Evolutionary conservation across 1,140 invertebrate genomes (phyloP).

Genomic region (Bombus haemorrhoidalis): DNA sequence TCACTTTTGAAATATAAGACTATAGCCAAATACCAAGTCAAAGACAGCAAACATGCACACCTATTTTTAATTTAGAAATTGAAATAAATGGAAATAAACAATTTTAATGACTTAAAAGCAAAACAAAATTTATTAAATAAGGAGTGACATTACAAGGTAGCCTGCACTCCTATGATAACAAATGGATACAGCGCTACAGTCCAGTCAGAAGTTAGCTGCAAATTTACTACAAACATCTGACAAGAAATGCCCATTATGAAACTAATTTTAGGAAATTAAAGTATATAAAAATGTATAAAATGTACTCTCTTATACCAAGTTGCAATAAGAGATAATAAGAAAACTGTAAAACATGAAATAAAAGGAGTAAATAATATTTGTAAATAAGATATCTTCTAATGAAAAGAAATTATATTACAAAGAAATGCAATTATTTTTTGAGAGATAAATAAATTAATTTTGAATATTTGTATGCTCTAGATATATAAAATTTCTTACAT

Average conservation of each 20-base stretch:
- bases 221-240: slow-evolving; percentile 73
- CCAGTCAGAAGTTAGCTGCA: slow-evolving; percentile 58
- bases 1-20: not conserved
- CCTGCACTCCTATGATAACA: slow-evolving; percentile 73
- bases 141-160: slow-evolving; percentile 77
- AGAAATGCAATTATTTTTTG: not conserved
- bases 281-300: not conserved
- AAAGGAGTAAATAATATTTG: not conserved
- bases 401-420: not conserved
- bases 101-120: slow-evolving; percentile 28
- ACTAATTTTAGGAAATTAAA: slow-evolving; percentile 15
- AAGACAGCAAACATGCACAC: slow-evolving; percentile 41
- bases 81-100: slow-evolving; percentile 45
- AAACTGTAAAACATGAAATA: not conserved
- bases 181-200: slow-evolving; percentile 79
- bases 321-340: not conserved
- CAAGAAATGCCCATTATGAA: slow-evolving; percentile 67
- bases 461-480: not conserved
- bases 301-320: not conserved
- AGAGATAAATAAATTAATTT: not conserved
- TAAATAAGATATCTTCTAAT: not conserved
- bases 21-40: slow-evolving; percentile 19
- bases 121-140: slow-evolving; percentile 53
- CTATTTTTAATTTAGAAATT: slow-evolving; percentile 19
- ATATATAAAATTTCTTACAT: not conserved